phyloP scores from a whole-genome alignment of 37 sponge, comb jelly and placozoan genomes.

The Geodia barretti region DNA sequence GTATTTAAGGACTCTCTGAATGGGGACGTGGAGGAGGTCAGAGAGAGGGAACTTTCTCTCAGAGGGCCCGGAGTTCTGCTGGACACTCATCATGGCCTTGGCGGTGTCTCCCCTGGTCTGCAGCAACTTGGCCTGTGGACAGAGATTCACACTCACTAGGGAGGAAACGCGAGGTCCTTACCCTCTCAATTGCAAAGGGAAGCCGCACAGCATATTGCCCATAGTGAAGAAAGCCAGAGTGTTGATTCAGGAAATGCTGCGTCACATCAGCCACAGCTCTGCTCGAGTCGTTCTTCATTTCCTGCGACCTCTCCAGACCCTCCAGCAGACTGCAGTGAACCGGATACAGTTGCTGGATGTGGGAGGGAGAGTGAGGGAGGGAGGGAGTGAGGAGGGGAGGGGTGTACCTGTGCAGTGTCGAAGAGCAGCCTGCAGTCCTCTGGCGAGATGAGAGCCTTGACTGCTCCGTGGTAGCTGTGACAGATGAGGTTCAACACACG shows the following conservation, averaged over 20 bases:
- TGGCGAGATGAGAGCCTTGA: constrained; percentile 24
- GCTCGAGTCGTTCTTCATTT: constrained; percentile 4
- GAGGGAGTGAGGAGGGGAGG: neutral
- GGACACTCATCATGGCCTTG: constrained; percentile 17
- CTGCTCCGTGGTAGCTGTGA: constrained; percentile 44
- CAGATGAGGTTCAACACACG: constrained; percentile 47
- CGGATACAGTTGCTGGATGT: constrained; percentile 23
- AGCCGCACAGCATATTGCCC: constrained; percentile 55
- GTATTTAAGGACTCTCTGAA: constrained; percentile 85
- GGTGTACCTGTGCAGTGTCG: constrained; percentile 13
- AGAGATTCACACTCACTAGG: no score
- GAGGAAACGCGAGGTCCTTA: neutral
- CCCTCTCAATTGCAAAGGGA: constrained; percentile 60
- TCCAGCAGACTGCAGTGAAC: constrained; percentile 32
- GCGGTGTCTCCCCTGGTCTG: constrained; percentile 36
- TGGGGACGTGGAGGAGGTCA: constrained; percentile 86
- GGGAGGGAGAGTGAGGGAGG: neutral
- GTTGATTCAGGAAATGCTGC: constrained; percentile 39
- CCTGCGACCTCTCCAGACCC: constrained; percentile 49
- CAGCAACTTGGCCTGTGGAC: constrained; percentile 58
- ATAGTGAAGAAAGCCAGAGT: constrained; percentile 56
- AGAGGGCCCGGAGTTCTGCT: constrained; percentile 26
- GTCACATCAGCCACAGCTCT: constrained; percentile 35
- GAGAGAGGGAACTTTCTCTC: constrained; percentile 74
- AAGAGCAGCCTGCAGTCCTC: constrained; percentile 59